Percentiles rank a stretch among this genome's conserved stretches.
These are phyloP conservation scores for Dendroctonus ponderosae DNA, from an alignment of 1,140 invertebrate species.

Conservation along the genomic window DNA sequence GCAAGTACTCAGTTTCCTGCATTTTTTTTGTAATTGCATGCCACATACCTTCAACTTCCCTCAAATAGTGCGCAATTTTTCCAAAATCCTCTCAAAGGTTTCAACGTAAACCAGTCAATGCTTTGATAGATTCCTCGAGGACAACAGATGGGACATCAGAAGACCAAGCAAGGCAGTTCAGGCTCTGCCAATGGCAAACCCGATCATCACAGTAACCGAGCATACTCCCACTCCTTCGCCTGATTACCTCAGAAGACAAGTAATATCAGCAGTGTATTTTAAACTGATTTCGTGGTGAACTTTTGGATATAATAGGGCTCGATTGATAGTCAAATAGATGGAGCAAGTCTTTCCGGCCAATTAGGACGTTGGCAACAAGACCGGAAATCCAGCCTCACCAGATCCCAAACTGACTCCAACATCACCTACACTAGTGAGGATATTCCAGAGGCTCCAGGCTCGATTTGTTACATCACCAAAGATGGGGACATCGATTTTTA, in stretches of 20 bases:
- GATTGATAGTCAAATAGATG: constrained; percentile 76
- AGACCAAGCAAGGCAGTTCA: constrained; percentile 47
- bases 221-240: constrained; percentile 87
- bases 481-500: constrained; percentile 91
- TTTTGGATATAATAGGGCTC: constrained; percentile 59
- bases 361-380: constrained; percentile 59
- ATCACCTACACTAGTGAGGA: constrained; percentile 84
- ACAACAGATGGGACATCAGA: constrained; percentile 57
- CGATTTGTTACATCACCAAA: constrained; percentile 87
- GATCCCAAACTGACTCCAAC: constrained; percentile 93
- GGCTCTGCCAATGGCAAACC: constrained; percentile 62
- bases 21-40: too few relatives aligned
- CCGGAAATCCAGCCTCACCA: constrained; percentile 69
- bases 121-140: constrained; percentile 59
- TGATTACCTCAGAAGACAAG: constrained; percentile 76
- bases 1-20: too few relatives aligned
- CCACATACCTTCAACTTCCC: too few relatives aligned
- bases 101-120: not conserved
- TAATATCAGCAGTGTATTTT: constrained; percentile 45
- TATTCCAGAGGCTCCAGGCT: constrained; percentile 82
- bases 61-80: too few relatives aligned
- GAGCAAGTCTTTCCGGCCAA: constrained; percentile 64
- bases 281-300: not conserved
- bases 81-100: not conserved
- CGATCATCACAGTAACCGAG: constrained; percentile 94